Base-by-base conservation (phyloP, 2,113 vertebrate genomes). In the Siphamia tubifer region DNA sequence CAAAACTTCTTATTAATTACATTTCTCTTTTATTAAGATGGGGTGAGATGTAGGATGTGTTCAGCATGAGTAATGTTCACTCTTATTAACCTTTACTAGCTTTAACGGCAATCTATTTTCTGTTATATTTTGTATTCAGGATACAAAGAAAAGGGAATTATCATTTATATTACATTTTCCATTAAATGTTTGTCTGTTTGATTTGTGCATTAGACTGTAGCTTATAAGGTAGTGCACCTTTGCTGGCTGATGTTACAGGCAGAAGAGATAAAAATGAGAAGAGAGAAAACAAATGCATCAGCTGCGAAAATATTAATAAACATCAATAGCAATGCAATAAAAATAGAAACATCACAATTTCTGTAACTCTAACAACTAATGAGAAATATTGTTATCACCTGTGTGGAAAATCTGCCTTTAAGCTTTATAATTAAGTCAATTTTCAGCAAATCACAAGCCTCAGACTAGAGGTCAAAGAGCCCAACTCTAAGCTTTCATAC, bases 391-490 rank as follows among this genome's bases (percentile, higher is more conserved):
- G 38, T 43, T 72, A 56, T 62, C 28, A 57, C 48, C 54, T n/a
- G n/a, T n/a, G n/a, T n/a, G n/a, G n/a, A n/a, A n/a, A n/a, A n/a
- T n/a, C n/a, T n/a, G n/a, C n/a, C n/a, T n/a, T n/a, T n/a, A n/a
- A n/a, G n/a, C n/a, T n/a, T n/a, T n/a, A n/a, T n/a, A n/a, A n/a
- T n/a, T n/a, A n/a, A n/a, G n/a, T n/a, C n/a, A n/a, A 36, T 31
- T 82, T 60, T 64, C 30, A 65, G 49, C 15, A 54, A 64, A 39
- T 77, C 34, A 56, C 60, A 11, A 27, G 44, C 61, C 58, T 53
- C 13, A 30, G 74, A 72, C 62, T 66, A 62, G 54, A 62, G 60
- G 58, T 42, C 77, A 23, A 5, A 3, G 15, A 75, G 34, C 66
- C 56, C 58, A 16, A 20, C 44, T 67, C 27, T 27, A 61, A 21